These are phyloP conservation scores for Rhagonycha fulva DNA, from an alignment of 2,888 invertebrate genomes.

Conservation along the genomic window DNA sequence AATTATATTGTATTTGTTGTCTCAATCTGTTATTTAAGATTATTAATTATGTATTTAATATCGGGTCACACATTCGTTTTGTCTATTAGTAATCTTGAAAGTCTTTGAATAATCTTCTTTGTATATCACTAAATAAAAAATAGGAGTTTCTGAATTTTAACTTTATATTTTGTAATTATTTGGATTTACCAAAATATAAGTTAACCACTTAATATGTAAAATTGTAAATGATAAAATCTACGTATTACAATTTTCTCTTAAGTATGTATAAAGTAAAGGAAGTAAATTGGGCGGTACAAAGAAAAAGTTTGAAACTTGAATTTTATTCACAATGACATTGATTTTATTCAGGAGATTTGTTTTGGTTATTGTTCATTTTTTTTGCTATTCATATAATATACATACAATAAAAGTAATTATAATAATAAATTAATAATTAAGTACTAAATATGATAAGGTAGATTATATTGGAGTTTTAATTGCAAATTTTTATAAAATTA, in stretches of 20 bases:
- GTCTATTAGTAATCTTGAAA: neutral
- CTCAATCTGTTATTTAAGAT: neutral
- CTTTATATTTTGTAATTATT: too few species aligned
- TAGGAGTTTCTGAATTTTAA: too few species aligned
- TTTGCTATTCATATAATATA: too few species aligned
- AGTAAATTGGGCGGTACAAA: neutral
- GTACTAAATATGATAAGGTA: neutral
- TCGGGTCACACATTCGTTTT: neutral
- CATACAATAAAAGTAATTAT: neutral
- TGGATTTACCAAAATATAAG: neutral
- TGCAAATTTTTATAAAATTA: neutral
- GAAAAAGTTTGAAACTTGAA: neutral
- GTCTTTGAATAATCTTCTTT: neutral
- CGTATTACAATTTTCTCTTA: neutral
- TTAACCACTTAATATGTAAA: neutral
- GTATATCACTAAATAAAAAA: neutral
- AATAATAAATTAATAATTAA: neutral
- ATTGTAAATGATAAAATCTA: neutral
- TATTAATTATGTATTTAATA: neutral
- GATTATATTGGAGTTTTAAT: too few species aligned
- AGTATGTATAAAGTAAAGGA: neutral
- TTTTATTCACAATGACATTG: neutral
- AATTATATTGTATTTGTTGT: neutral
- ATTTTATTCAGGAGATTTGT: neutral
- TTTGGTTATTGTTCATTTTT: neutral